Percentiles rank a stretch among this genome's conserved stretches.
Conservation (phyloP, 2,888 invertebrate species). For the Drosophila nigritarsus region DNA sequence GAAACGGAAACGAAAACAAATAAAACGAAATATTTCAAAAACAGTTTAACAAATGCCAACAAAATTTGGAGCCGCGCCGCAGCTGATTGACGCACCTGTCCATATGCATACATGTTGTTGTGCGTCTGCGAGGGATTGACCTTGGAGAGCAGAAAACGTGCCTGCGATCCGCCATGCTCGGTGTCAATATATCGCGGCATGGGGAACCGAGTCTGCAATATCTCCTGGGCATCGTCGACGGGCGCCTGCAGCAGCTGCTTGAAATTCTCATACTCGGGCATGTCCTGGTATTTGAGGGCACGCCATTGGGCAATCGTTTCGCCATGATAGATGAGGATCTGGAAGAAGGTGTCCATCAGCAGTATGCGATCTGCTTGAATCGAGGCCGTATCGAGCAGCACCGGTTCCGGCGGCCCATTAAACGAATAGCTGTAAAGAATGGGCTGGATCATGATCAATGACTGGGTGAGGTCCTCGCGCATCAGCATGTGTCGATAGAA, state of each 20-base stretch:
- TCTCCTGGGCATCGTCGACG: conserved; percentile 98
- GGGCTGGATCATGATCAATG: conserved; percentile 99
- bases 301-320: conserved; percentile 99
- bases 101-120: conserved; percentile 99
- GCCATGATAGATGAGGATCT: conserved; percentile 99
- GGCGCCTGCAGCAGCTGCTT: conserved; percentile 96
- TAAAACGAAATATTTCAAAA: conserved; percentile 41
- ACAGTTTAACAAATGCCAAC: conserved; percentile 39
- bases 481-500: conserved; percentile 99
- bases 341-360: conserved; percentile 99
- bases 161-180: conserved; percentile 99
- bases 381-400: conserved; percentile 97
- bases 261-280: conserved; percentile 99
- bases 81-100: conserved; percentile 86
- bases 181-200: conserved; percentile 99
- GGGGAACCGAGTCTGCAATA: conserved; percentile 97
- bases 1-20: conserved; percentile 35
- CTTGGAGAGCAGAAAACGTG: conserved; percentile 98
- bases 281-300: conserved; percentile 96
- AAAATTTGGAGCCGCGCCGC: conserved; percentile 17
- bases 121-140: conserved; percentile 99
- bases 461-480: conserved; percentile 98
- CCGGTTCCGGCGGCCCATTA: conserved; percentile 98
- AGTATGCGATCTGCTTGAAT: conserved; percentile 98
- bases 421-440: conserved; percentile 99